Evolutionary conservation across 2,888 invertebrate species (phyloP), one percentile per base, ranked within the genome.

Genomic region (Melanostoma mellinum): DNA sequence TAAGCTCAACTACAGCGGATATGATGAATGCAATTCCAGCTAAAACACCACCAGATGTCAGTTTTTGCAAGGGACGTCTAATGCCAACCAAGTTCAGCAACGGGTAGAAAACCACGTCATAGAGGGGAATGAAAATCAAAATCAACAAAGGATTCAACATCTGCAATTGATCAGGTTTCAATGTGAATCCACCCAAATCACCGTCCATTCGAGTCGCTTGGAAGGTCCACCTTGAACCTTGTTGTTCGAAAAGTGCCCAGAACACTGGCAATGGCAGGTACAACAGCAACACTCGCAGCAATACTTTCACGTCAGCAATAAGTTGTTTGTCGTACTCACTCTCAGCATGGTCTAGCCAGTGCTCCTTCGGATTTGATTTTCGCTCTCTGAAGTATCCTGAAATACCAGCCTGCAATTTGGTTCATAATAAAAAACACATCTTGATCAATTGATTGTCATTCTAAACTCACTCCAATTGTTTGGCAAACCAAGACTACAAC

Each of bases 131-230:
- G 87, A 98, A 95, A 3, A 94, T 65, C 32, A 98, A 92, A 87
- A 98, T 97, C 42, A 98, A 92, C 3, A 97, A 89, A 0, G 98
- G 98, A 92, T 98, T 98, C 2, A 98, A 91, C 76, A 98, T 96
- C 93, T 98, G 98, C 95, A 99, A 95, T 78, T 99, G 99, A 92
- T 99, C 99, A 0, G 99, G 97, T 87, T 97, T 95, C 20, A 97
- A 92, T 0, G 94, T 93, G 91, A 94, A 96, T 67, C 93, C 92
- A 0, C 95, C 95, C 75, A 97, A 92, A 82, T 94, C 93, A 33
- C 97, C 97, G 87, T 95, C 92, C 98, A 98, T 98, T 86, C 95
- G 93, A 8, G 95, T 94, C 0, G 98, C 98, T 93, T 98, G 98
- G 91, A 98, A 95, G 0, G 97, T 97, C 98, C 98, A 98, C 79